A percentile compares a stretch with the other conserved stretches of the same genome.
Evolutionary conservation across 1,140 invertebrate species (phyloP).

Genomic region (Varroa destructor): DNA sequence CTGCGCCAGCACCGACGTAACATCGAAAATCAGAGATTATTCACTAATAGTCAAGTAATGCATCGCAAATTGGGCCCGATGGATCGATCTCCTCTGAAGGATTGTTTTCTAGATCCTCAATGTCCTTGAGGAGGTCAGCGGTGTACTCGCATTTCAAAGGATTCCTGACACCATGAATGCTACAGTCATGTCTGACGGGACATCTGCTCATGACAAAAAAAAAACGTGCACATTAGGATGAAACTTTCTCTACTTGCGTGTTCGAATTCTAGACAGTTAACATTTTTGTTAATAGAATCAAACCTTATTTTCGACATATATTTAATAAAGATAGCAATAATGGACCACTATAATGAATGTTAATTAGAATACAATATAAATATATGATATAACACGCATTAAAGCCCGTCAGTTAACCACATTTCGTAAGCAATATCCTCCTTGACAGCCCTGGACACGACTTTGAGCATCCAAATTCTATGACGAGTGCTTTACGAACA

Average conservation of each 20-base stretch:
- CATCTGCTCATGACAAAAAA: background rate
- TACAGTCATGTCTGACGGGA: constrained; percentile 11
- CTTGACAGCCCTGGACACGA: no score
- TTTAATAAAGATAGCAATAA: no score
- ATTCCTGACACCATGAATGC: background rate
- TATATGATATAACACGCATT: no score
- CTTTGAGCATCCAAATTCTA: no score
- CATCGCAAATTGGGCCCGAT: constrained; percentile 6
- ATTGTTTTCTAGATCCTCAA: constrained; percentile 7
- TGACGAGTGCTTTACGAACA: no score
- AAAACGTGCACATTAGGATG: background rate
- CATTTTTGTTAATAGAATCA: background rate
- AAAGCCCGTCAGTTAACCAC: no score
- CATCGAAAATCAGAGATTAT: no score
- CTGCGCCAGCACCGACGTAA: no score
- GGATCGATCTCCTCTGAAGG: background rate
- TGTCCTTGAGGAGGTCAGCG: constrained; percentile 9
- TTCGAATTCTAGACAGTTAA: background rate
- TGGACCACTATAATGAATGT: no score
- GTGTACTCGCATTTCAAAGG: constrained; percentile 1
- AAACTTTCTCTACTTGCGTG: background rate
- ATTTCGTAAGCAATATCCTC: no score
- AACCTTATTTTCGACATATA: background rate
- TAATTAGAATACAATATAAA: no score
- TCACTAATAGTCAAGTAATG: constrained; percentile 9